Base-by-base conservation (phyloP, 1,140 invertebrate genomes). In the Aphaenogaster rudis region DNA sequence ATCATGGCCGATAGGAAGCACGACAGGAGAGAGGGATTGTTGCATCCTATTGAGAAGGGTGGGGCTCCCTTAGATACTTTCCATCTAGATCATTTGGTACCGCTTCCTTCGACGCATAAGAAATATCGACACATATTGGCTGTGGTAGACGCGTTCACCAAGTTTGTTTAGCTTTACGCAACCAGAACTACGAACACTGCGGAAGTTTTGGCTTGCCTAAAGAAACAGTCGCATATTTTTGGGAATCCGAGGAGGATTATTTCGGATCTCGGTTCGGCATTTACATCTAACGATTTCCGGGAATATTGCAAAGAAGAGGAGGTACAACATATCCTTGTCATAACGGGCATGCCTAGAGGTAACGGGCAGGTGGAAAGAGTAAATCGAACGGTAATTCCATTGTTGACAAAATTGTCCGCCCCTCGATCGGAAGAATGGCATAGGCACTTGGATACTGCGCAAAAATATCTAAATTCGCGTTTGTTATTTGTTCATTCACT, bases 171-270 rank as follows among this genome's bases (percentile, higher is more conserved):
- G 21, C 21, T 21, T 21, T 21, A 21, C 21, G 21, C 21, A 0
- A 21, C 21, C 21, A 21, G 21, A 21, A 21, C 21, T 21, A 28
- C 48, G 21, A 33, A 15, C 28, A 3, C 71, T 4, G 48, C 42
- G 42, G 71, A 74, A 15, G 48, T 54, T 11, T 45, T 54, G 42
- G n/a, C 13, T 36, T 39, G 71, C 13, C 2, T 74, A 8, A 74
- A 1, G 5, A 74, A 36, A 11, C 71, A 74, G 21, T 74, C 48
- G 3, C 7, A 15, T 74, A 7, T 74, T 48, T 74, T 74, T 74
- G 71, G 72, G 15, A 77, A 77, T 17, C 74, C 74, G 6, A 39
- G 42, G 8, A 39, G 74, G 8, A n/a, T 77, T 42, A 5, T 77
- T 45, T 59, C 74, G 54, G 74, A 77, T 11, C 33, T n/a, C 28